Conservation (phyloP, 2,113 vertebrate species). For the Sphyrna mokarran region DNA sequence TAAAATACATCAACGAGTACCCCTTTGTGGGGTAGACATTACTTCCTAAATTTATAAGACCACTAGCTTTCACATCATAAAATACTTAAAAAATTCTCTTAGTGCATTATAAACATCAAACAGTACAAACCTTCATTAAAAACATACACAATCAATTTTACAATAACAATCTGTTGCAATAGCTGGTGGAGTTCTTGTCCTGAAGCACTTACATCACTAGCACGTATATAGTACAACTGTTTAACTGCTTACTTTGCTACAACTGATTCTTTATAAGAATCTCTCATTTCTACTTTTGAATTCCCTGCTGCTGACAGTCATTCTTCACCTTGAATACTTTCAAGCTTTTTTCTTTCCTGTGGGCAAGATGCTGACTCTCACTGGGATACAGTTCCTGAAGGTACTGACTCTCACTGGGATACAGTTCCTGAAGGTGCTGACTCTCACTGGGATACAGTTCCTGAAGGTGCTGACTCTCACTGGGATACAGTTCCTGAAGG, state of each 20-base stretch:
- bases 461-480: too few species aligned
- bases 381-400: neutral
- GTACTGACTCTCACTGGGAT: neutral
- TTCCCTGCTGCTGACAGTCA: neutral
- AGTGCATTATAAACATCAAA: neutral
- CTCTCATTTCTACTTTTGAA: neutral
- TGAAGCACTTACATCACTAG: neutral
- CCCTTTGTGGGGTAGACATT: neutral
- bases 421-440: too few species aligned
- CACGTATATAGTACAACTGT: neutral
- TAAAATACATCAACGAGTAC: neutral
- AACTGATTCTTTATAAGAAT: neutral
- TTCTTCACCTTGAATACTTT: neutral
- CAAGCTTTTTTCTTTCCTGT: too few species aligned
- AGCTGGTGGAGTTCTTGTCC: neutral
- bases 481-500: too few species aligned
- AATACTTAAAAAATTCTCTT: conserved; percentile 11
- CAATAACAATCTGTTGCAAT: neutral
- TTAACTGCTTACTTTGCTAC: neutral
- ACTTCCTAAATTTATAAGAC: neutral
- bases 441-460: too few species aligned
- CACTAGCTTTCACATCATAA: neutral
- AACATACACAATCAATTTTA: neutral
- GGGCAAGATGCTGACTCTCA: too few species aligned
- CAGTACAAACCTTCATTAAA: neutral